A percentile compares a stretch with the other conserved stretches of the same genome.
phyloP scores from a whole-genome alignment of 1,140 invertebrate species.

The Neelides sp. region DNA sequence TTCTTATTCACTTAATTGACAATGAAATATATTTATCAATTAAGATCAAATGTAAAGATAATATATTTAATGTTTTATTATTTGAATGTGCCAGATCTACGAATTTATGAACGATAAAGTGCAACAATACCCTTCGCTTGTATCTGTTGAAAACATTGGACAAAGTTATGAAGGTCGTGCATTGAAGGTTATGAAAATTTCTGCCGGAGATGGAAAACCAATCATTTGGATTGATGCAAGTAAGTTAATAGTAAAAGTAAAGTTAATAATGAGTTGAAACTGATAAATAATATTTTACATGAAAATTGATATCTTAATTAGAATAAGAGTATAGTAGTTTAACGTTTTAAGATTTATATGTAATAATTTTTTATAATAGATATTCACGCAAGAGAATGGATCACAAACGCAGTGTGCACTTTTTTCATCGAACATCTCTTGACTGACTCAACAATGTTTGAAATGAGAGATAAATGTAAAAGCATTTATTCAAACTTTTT shows the following conservation, averaged over 20 bases:
- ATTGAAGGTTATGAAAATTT: slow-evolving; percentile 44
- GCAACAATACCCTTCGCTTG: slow-evolving; percentile 37
- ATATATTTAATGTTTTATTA: neutral
- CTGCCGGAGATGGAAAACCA: slow-evolving; percentile 16
- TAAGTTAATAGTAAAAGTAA: no score
- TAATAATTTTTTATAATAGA: slow-evolving; percentile 43
- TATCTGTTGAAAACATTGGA: slow-evolving; percentile 41
- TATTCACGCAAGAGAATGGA: slow-evolving; percentile 40
- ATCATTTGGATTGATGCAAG: slow-evolving; percentile 18
- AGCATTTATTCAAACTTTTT: no score
- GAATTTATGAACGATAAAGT: slow-evolving; percentile 38
- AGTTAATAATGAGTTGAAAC: no score
- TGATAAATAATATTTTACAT: no score
- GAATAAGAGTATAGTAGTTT: no score
- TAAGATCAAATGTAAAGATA: neutral
- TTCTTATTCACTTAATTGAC: neutral
- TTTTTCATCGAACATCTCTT: slow-evolving; percentile 32
- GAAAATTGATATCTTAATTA: slow-evolving; percentile 31
- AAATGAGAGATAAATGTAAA: no score
- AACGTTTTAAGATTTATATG: no score
- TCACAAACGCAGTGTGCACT: slow-evolving; percentile 33
- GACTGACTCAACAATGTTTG: no score
- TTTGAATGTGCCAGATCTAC: slow-evolving; percentile 36
- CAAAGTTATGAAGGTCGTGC: slow-evolving; percentile 46
- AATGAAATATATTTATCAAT: no score